These are phyloP conservation scores for Isurus oxyrinchus DNA, from an alignment of 2,113 vertebrate species.

Conservation along the genomic window DNA sequence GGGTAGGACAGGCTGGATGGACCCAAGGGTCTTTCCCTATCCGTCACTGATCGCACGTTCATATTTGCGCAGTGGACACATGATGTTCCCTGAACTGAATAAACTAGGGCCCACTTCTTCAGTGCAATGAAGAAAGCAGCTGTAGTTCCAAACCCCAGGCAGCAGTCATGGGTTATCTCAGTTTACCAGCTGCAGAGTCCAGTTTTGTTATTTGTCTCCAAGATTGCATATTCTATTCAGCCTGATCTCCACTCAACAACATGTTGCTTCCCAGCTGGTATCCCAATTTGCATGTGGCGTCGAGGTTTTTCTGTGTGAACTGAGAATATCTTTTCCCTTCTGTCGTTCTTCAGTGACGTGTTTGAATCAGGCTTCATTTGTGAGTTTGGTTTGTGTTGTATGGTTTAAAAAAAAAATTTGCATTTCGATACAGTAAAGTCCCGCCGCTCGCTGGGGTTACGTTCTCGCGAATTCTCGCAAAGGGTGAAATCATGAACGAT, in stretches of 20 bases:
- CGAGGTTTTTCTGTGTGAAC: background rate
- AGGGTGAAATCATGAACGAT: too few species aligned
- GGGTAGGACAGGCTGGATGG: background rate
- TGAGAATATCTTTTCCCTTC: too few species aligned
- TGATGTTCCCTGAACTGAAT: background rate
- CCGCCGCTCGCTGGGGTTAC: too few species aligned
- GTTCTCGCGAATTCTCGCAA: too few species aligned
- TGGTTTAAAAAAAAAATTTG: too few species aligned
- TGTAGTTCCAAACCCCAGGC: background rate
- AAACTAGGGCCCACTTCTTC: background rate
- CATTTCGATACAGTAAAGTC: too few species aligned
- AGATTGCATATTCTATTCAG: background rate
- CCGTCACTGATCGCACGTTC: too few species aligned
- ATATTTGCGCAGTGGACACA: background rate
- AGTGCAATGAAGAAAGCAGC: background rate
- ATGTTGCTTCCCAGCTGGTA: background rate
- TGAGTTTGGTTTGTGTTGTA: too few species aligned
- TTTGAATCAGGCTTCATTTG: too few species aligned
- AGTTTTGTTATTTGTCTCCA: background rate
- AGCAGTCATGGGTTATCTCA: background rate
- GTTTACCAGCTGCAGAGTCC: background rate
- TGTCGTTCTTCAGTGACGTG: too few species aligned
- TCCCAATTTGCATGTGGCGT: background rate
- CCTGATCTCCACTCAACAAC: background rate
- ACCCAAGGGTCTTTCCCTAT: background rate